Base-by-base conservation (phyloP, 1,140 invertebrate genomes). In the Cotesia chilonis region DNA sequence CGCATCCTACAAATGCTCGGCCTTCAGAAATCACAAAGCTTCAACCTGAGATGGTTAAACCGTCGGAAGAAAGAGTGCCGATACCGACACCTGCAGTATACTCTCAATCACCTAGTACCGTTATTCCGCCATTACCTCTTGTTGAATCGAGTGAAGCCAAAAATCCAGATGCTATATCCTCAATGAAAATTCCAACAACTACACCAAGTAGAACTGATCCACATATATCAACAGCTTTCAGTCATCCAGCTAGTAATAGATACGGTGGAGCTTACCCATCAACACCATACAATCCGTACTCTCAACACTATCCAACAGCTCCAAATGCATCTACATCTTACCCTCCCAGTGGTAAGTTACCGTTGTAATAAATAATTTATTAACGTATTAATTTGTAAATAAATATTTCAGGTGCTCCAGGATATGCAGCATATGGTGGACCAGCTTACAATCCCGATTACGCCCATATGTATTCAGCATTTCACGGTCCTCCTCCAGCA, bases 251-350 rank as follows among this genome's bases (percentile, higher is more conserved):
- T 51, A 87, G 85, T 66, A 80, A 80, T n/a, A 84, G 86, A 17
- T 89, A 88, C 75, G 85, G 86, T n/a, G 87, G 82, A 35, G 87
- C 88, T 12, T 89, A 89, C 78, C 85, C 88, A 0, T 87, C 88
- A 0, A 85, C 83, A 38, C 86, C 86, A 9, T 89, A 86, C 17
- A 65, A 72, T 59, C 64, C 64, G 0, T 72, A 72, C 37, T 12
- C 64, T 51, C 71, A 72, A 41, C 71, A 72, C 57, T 72, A 72
- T 68, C 55, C 71, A 52, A 47, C 65, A 7, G 71, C 81, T 28
- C 83, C 84, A 4, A 82, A 81, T 6, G 84, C 84, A 7, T 81
- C 84, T 4, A 78, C 84, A 35, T 78, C 81, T 75, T 87, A 87
- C 79, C 83, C 87, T 67, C 82, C 86, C 60, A 76, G 71, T 80